Conservation (phyloP, 2,113 vertebrate genomes). For the Zosterops hypoxanthus region DNA sequence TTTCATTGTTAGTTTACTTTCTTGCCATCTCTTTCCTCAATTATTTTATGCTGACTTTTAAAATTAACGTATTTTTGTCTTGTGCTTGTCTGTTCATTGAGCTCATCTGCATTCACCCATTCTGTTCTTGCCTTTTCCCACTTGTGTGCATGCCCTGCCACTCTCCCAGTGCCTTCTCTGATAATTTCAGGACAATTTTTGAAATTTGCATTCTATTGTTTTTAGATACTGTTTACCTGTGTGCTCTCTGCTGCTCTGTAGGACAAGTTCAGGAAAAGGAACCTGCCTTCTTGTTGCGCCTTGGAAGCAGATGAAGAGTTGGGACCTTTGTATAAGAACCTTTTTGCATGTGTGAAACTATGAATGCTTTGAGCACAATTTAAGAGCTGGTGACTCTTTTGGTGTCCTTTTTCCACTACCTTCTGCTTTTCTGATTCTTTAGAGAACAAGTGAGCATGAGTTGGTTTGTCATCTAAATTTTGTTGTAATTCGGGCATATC, state of each 20-base stretch:
- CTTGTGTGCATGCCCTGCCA: rapidly evolving
- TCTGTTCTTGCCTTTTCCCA: not conserved
- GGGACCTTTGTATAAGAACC: not conserved
- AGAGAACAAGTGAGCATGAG: not conserved
- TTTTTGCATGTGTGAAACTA: not conserved
- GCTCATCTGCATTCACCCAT: not conserved
- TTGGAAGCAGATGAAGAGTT: not conserved
- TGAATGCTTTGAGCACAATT: not conserved
- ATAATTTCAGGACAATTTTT: not conserved
- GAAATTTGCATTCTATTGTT: not conserved
- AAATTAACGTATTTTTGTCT: not conserved
- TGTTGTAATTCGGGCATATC: not conserved
- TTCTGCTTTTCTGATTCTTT: not conserved
- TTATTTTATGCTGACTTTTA: not conserved
- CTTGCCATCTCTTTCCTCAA: not conserved
- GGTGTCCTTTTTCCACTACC: not conserved
- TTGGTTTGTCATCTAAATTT: not conserved
- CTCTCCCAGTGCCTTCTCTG: not conserved
- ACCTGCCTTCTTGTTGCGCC: not conserved
- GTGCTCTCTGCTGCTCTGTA: not conserved
- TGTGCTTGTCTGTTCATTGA: rapidly evolving
- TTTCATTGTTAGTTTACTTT: not conserved
- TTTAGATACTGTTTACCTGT: not conserved
- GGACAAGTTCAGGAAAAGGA: not conserved
- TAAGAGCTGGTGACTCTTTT: not conserved